phyloP scores from a whole-genome alignment of 2,113 vertebrate species.

The Leptobrachium ailaonicum region DNA sequence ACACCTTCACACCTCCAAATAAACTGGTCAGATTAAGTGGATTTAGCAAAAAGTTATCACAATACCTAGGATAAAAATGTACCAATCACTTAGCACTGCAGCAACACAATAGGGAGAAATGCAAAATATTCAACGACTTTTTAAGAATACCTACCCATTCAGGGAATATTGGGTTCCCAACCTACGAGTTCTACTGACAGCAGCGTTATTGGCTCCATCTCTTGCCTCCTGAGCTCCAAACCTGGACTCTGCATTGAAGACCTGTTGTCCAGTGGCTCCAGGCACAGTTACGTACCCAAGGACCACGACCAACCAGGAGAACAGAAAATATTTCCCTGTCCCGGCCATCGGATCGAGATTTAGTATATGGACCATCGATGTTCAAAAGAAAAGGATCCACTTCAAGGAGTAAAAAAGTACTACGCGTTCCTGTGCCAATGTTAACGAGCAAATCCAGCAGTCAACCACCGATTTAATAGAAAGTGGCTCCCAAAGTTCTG shows the following conservation, averaged over 20 bases:
- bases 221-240: constrained; percentile 52
- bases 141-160: constrained; percentile 67
- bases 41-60: too few relatives aligned
- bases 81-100: too few relatives aligned
- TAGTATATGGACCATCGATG: constrained; percentile 13
- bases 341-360: neutral
- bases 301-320: constrained; percentile 57
- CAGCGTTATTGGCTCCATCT: constrained; percentile 51
- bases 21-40: too few relatives aligned
- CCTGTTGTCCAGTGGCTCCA: constrained; percentile 53
- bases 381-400: constrained; percentile 17
- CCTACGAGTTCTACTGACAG: constrained; percentile 63
- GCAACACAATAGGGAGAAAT: too few relatives aligned
- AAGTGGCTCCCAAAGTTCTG: neutral
- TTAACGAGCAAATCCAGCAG: constrained; percentile 13
- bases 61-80: too few relatives aligned
- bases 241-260: constrained; percentile 51
- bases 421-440: neutral
- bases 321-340: constrained; percentile 34
- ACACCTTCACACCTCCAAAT: too few relatives aligned
- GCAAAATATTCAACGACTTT: too few relatives aligned
- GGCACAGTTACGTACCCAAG: constrained; percentile 64
- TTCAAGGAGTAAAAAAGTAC: neutral
- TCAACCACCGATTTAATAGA: neutral
- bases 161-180: constrained; percentile 73